These are phyloP conservation scores for Ctenopoma kingsleyae DNA, from an alignment of 2,797 vertebrate species.

Conservation along the genomic window DNA sequence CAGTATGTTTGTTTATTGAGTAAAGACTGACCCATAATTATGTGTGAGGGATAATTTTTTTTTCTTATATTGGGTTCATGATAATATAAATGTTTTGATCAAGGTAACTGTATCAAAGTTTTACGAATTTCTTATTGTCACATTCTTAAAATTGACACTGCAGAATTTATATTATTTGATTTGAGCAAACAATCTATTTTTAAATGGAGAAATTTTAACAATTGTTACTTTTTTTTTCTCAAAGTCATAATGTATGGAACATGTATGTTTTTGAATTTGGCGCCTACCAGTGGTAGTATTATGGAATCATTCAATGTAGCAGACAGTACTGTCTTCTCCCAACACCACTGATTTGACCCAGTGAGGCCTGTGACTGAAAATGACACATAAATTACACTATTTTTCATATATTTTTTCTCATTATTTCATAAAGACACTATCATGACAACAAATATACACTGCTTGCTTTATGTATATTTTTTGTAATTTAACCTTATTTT, in stretches of 20 bases:
- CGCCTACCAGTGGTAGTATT: constrained; percentile 6
- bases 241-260: neutral
- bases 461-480: no score
- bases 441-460: no score
- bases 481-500: no score
- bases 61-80: neutral
- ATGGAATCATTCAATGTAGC: neutral
- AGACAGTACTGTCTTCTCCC: neutral
- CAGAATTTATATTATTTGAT: neutral
- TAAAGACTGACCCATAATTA: neutral
- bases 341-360: neutral
- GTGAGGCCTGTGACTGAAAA: no score
- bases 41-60: neutral
- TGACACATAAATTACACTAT: no score
- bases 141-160: neutral
- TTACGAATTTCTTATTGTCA: neutral
- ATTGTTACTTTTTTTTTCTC: neutral
- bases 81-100: neutral
- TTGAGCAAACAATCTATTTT: no score
- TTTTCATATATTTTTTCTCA: no score
- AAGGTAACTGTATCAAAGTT: neutral
- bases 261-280: neutral
- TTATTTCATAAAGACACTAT: neutral
- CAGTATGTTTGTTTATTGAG: neutral
- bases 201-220: neutral